Conservation (phyloP, 2,888 invertebrate species). For the Mythimna vitellina region DNA sequence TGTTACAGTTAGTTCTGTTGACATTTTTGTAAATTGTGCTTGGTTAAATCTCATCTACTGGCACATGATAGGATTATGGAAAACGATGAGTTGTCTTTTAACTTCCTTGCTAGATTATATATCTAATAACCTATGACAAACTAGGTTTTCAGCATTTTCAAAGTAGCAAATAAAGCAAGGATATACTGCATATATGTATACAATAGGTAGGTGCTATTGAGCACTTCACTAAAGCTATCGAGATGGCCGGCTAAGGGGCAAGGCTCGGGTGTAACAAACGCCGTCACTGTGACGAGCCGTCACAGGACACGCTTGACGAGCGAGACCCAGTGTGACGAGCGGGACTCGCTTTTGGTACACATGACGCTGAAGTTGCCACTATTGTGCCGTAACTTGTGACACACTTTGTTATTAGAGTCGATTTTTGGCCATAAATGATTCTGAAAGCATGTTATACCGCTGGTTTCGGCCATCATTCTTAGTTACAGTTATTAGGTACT, state of each 20-base stretch:
- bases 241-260: background rate
- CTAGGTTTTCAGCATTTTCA: too few species aligned
- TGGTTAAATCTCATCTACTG: background rate
- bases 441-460: too few species aligned
- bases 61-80: background rate
- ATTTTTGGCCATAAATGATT: too few species aligned
- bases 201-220: background rate
- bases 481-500: too few species aligned
- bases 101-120: background rate
- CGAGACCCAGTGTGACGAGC: background rate
- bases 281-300: conserved; percentile 18
- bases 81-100: background rate
- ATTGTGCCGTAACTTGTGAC: too few species aligned
- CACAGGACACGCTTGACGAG: conserved; percentile 24
- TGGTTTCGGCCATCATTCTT: too few species aligned
- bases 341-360: conserved; percentile 22
- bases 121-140: too few species aligned
- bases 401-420: background rate
- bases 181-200: background rate
- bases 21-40: conserved; percentile 12
- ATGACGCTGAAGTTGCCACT: conserved; percentile 19
- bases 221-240: conserved; percentile 16
- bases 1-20: conserved; percentile 27
- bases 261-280: conserved; percentile 43
- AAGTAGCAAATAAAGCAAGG: background rate